A percentile compares a stretch with the other conserved stretches of the same genome.
These are phyloP conservation scores for Thumatha senex DNA, from an alignment of 2,888 invertebrate genomes.

Conservation along the genomic window DNA sequence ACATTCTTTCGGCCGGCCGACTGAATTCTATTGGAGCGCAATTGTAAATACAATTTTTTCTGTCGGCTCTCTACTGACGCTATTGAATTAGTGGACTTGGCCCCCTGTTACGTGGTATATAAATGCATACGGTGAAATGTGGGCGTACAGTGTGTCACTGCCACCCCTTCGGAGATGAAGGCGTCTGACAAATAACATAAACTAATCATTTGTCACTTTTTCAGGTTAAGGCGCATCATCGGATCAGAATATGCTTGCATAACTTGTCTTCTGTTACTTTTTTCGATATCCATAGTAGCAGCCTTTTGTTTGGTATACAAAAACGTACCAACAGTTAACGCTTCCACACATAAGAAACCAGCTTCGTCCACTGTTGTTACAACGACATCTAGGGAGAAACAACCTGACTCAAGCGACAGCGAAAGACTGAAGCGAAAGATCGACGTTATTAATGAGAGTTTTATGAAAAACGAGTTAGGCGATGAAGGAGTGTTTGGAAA, in stretches of 20 bases:
- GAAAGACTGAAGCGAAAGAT: conserved; percentile 42
- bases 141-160: no score
- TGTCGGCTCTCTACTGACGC: no score
- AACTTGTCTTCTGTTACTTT: conserved; percentile 43
- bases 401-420: conserved; percentile 12
- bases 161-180: no score
- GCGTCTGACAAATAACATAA: no score
- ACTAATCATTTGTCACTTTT: no score
- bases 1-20: no score
- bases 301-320: conserved; percentile 51
- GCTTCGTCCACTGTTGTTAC: neutral
- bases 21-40: no score
- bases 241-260: conserved; percentile 56
- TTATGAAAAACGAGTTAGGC: conserved; percentile 10
- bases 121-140: no score
- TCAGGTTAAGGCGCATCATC: conserved; percentile 52
- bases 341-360: neutral
- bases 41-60: no score
- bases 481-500: conserved; percentile 12
- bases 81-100: no score
- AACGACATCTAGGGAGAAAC: no score
- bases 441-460: conserved; percentile 34
- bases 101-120: no score
- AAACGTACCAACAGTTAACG: neutral
- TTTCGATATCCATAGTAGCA: conserved; percentile 43